These are phyloP conservation scores for Macaca mulatta DNA, from an alignment of 2,113 vertebrate species.

Conservation along the genomic window DNA sequence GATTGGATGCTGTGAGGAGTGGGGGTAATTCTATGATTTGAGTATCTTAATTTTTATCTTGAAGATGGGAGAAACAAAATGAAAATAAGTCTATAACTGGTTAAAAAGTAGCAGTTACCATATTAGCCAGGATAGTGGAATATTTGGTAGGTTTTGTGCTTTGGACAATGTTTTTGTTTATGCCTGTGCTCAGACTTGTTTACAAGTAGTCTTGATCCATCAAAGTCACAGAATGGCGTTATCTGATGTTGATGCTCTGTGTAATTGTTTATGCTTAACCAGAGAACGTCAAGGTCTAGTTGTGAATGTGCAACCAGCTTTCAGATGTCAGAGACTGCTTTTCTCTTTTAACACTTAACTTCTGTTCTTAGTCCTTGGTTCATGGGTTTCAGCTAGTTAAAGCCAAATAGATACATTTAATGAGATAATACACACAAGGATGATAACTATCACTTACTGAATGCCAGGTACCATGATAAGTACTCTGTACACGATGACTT, in stretches of 20 bases:
- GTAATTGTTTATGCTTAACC: background rate
- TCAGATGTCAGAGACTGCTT: background rate
- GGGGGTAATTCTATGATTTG: background rate
- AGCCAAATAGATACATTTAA: background rate
- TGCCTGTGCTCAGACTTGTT: background rate
- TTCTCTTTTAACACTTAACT: background rate
- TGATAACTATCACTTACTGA: background rate
- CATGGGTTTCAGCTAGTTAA: background rate
- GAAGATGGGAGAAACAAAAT: background rate
- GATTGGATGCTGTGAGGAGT: background rate
- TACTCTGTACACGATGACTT: background rate
- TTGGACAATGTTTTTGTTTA: background rate
- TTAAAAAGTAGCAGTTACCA: background rate
- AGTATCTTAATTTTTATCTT: background rate
- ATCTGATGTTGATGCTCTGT: background rate
- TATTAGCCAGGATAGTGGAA: background rate
- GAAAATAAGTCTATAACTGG: background rate
- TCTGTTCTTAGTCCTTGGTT: background rate
- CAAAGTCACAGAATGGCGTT: background rate
- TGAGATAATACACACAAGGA: background rate
- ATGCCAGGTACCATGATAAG: background rate
- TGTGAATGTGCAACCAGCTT: background rate
- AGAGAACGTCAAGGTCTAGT: background rate
- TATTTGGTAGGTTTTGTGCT: background rate
- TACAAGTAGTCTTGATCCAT: background rate